These are phyloP conservation scores for Hypolimnas misippus DNA, from an alignment of 2,888 invertebrate species.

Conservation along the genomic window DNA sequence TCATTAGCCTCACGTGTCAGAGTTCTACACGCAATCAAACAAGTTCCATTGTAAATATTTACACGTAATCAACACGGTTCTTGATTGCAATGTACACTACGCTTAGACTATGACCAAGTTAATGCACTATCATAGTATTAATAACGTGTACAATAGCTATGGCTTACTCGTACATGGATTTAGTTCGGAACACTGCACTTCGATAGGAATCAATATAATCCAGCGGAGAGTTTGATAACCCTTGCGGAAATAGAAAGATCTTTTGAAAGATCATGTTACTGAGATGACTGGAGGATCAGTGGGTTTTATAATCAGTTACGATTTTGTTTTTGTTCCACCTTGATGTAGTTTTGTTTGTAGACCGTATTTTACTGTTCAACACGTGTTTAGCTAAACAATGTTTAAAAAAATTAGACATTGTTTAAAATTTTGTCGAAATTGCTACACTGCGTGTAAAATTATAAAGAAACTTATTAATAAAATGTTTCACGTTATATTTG, in stretches of 20 bases:
- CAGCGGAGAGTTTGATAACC: constrained; percentile 15
- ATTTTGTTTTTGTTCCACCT: no score
- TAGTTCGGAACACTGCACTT: background rate
- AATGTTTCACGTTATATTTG: no score
- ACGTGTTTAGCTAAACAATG: no score
- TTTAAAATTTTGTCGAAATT: no score
- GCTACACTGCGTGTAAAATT: no score
- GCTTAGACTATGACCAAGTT: background rate
- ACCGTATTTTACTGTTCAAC: no score
- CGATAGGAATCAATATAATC: constrained; percentile 4
- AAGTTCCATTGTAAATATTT: background rate
- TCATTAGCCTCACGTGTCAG: background rate
- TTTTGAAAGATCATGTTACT: background rate
- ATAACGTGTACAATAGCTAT: constrained; percentile 6
- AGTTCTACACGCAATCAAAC: background rate
- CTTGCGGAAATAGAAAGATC: constrained; percentile 13
- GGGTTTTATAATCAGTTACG: no score
- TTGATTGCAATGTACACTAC: background rate
- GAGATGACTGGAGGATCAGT: no score
- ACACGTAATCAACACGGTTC: background rate
- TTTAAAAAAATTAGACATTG: no score
- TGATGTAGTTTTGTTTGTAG: no score
- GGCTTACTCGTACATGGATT: background rate
- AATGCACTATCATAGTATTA: constrained; percentile 2
- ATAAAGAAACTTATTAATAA: no score